Evolutionary conservation across 2,113 vertebrate species (phyloP).

Genomic region (Illadopsis cleaveri): DNA sequence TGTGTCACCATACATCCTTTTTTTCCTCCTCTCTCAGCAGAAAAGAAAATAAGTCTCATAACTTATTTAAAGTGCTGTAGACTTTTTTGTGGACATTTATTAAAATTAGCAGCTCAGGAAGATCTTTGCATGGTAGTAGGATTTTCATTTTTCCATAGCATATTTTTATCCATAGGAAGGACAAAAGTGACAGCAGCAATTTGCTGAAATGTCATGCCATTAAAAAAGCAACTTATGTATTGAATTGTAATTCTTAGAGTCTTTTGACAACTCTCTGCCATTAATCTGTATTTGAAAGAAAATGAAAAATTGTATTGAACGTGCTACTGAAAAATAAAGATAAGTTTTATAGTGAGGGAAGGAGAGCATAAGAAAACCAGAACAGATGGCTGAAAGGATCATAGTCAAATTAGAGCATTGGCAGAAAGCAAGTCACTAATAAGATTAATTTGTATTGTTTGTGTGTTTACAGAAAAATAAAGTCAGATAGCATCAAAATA

Average conservation of each 20-base stretch:
- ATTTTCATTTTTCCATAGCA: not conserved
- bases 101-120: not conserved
- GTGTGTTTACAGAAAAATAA: not conserved
- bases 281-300: not conserved
- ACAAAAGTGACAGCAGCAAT: not conserved
- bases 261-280: not conserved
- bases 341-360: not conserved
- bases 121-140: not conserved
- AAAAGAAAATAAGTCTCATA: not conserved
- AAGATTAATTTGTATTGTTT: not conserved
- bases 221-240: not conserved
- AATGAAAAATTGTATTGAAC: not conserved
- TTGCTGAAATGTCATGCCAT: not conserved
- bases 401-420: not conserved
- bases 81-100: not conserved
- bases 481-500: not conserved
- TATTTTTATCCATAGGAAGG: not conserved
- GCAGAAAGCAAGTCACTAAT: not conserved
- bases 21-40: not conserved
- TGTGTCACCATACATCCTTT: constrained; percentile 7
- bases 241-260: not conserved
- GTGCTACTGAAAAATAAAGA: not conserved
- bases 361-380: not conserved
- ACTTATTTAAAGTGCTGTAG: not conserved
- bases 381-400: not conserved